Conservation (phyloP, 2,113 vertebrate species). For the Zingel zingel region DNA sequence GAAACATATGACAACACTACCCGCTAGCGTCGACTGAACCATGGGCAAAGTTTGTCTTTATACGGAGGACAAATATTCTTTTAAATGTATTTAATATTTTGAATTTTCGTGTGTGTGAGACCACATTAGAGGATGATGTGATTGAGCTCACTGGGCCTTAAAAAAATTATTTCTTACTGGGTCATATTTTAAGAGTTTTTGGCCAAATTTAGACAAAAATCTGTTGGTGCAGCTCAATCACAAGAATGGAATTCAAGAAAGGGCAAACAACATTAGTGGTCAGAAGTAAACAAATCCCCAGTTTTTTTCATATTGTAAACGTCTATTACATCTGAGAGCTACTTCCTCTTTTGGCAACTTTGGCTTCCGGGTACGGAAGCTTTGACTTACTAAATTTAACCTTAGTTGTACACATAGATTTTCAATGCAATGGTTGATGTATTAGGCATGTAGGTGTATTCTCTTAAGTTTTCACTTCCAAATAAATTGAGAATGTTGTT, state of each 20-base stretch:
- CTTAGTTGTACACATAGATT: not conserved
- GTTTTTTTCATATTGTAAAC: not conserved
- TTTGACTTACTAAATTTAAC: slow-evolving; percentile 19
- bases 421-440: not conserved
- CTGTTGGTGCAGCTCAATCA: not conserved
- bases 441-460: not conserved
- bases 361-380: not conserved
- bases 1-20: not conserved
- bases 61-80: not conserved
- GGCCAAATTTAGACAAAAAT: not conserved
- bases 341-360: slow-evolving; percentile 38
- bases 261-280: too few relatives aligned
- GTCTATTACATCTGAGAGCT: not conserved
- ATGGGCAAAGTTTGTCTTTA: not conserved
- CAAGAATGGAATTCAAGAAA: not conserved
- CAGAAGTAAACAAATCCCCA: not conserved
- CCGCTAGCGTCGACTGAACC: not conserved
- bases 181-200: not conserved
- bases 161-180: too few relatives aligned
- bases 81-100: not conserved
- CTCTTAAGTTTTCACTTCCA: not conserved
- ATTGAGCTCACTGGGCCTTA: not conserved
- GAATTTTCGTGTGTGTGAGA: not conserved
- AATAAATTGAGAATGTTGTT: not conserved
- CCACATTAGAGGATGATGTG: not conserved